A percentile compares a stretch with the other conserved stretches of the same genome.
Conservation (phyloP, 1,140 invertebrate species). For the Eufriesea mexicana region DNA sequence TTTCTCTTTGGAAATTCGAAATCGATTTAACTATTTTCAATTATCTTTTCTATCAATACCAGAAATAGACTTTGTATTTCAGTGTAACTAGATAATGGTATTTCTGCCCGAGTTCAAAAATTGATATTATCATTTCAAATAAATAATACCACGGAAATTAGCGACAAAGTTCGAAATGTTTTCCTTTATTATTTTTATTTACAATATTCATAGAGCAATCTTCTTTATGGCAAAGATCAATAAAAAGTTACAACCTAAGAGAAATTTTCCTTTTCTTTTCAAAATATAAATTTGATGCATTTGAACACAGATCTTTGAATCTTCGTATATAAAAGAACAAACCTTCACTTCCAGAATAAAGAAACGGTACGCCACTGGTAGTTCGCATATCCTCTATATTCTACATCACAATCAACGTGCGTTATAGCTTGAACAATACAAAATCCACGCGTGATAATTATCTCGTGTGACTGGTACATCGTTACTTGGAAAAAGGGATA, state of each 20-base stretch:
- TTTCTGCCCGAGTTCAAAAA: neutral
- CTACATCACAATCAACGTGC: neutral
- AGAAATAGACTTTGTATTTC: neutral
- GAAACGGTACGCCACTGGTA: neutral
- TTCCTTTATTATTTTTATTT: conserved; percentile 5
- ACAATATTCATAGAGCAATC: neutral
- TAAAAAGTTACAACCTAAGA: neutral
- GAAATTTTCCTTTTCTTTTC: neutral
- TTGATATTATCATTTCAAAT: neutral
- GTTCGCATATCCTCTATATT: conserved; percentile 8
- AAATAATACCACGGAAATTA: neutral
- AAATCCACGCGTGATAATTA: conserved; percentile 20
- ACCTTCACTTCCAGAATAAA: neutral
- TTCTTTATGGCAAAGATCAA: neutral
- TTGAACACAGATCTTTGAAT: neutral
- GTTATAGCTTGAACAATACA: neutral
- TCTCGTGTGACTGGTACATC: neutral
- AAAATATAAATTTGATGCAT: neutral
- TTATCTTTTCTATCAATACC: neutral
- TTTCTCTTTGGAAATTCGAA: neutral
- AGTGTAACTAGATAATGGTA: neutral
- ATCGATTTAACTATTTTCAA: neutral
- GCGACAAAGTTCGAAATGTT: neutral
- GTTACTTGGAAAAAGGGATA: neutral
- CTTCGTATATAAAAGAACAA: neutral